A percentile compares a stretch with the other conserved stretches of the same genome.
These are phyloP conservation scores for Saccopteryx bilineata DNA, from an alignment of 2,113 vertebrate genomes.

Conservation along the genomic window DNA sequence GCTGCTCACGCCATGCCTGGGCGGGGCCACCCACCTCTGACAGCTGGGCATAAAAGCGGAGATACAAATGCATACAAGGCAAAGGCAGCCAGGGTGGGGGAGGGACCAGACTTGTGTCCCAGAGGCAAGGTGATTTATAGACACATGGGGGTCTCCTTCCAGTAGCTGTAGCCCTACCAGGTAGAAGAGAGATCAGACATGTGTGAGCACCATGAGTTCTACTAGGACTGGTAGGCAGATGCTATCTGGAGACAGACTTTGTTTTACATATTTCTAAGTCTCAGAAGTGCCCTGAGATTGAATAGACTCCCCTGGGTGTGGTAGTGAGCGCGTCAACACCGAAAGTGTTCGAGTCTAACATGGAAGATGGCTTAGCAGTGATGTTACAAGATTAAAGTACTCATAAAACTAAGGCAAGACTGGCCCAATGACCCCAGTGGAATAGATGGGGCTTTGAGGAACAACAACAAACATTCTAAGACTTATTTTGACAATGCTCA, in stretches of 20 bases:
- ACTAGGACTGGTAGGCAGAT: neutral
- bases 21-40: neutral
- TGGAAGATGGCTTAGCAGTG: neutral
- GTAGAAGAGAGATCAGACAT: neutral
- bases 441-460: neutral
- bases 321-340: neutral
- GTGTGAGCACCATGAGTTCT: neutral
- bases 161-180: neutral
- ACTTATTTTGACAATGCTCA: neutral
- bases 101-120: neutral
- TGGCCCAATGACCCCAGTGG: neutral
- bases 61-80: neutral
- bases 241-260: neutral
- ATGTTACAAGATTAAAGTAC: neutral
- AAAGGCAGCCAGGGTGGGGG: neutral
- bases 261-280: neutral
- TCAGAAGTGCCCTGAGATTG: neutral
- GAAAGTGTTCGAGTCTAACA: neutral
- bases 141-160: neutral
- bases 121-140: neutral
- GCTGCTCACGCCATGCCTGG: neutral
- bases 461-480: neutral
- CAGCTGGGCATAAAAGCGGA: neutral
- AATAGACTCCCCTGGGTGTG: neutral
- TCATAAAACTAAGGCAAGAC: neutral